Evolutionary conservation across 2,113 vertebrate species (phyloP), one percentile per base, ranked within the genome.

Genomic region (Mustelus asterias): DNA sequence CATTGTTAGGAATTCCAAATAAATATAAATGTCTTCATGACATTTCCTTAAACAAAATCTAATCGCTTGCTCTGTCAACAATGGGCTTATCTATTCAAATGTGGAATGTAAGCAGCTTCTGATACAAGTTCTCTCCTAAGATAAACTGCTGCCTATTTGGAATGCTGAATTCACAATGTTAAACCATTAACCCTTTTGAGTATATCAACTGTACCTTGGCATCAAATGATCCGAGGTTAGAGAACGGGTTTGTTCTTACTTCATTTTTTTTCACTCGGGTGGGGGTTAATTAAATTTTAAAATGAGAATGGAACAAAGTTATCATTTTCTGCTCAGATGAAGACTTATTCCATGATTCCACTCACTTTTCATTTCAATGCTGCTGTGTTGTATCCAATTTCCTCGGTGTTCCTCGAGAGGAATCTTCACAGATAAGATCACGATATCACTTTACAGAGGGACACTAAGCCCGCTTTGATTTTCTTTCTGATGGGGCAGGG

Each of bases 61-160:
- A 93, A 93, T 37, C 8, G 60, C 60, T 93, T 93, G 60, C 89
- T 93, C 60, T 93, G 60, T 93, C 60, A 93, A 93, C 89, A 93
- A 93, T 63, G 9, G 37, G 89, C 89, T 65, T 93, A 93, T 93
- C 89, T 93, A 37, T 63, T 20, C 60, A n/a, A 65, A 65, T 33
- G 18, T 93, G 60, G 60, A 93, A 93, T 93, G 89, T 93, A 93
- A 93, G 89, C 89, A 93, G 60, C 16, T 20, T n/a, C 60, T 93
- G 60, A 67, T 93, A 93, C 20, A 93, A 93, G 16, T 65, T 65
- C 33, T 93, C 37, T 37, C 60, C 60, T 22, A 65, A 93, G 89
- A 93, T 93, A 65, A 93, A 37, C 89, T 93, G 37, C 5, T 93
- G 89, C 13, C 89, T 63, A 63, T 67, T 20, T 63, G 89, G 89